Percentiles rank a stretch among this genome's conserved stretches.
phyloP scores from a whole-genome alignment of 2,113 vertebrate species.

The Neodon shergylaensis region DNA sequence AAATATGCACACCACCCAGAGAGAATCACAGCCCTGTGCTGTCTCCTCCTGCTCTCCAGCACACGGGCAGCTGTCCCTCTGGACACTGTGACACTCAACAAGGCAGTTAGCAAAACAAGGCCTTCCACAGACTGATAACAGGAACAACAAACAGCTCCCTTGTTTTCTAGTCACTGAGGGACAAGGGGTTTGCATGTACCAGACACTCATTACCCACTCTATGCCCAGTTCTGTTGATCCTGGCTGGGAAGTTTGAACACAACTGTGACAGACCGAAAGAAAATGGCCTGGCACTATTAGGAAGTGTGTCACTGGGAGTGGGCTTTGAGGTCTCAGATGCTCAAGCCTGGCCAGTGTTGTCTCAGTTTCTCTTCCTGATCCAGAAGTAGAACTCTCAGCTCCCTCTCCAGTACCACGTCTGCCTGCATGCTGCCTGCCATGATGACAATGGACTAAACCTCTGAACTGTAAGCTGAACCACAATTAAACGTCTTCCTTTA shows the following conservation, averaged over 20 bases:
- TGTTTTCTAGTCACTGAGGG: neutral
- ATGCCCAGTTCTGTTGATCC: neutral
- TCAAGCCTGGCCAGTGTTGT: neutral
- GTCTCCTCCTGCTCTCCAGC: neutral
- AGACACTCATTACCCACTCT: slow-evolving; percentile 30
- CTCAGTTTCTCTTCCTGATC: neutral
- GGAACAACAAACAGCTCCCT: slow-evolving; percentile 13
- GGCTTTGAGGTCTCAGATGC: neutral
- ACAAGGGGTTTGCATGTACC: slow-evolving; percentile 23
- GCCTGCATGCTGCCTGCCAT: neutral
- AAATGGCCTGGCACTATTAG: neutral
- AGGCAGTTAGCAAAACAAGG: neutral
- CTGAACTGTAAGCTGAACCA: neutral
- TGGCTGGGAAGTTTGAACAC: neutral
- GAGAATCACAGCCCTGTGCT: neutral
- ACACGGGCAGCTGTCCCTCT: neutral
- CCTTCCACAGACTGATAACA: slow-evolving; percentile 38
- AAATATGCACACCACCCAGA: neutral
- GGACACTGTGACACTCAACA: neutral
- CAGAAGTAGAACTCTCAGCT: neutral
- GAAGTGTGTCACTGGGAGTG: neutral
- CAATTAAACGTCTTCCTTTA: neutral
- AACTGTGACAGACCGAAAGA: neutral
- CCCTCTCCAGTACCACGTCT: neutral
- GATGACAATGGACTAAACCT: neutral